Base-by-base conservation (phyloP, 1,140 invertebrate species). In the Caenorhabditis inopinata region DNA sequence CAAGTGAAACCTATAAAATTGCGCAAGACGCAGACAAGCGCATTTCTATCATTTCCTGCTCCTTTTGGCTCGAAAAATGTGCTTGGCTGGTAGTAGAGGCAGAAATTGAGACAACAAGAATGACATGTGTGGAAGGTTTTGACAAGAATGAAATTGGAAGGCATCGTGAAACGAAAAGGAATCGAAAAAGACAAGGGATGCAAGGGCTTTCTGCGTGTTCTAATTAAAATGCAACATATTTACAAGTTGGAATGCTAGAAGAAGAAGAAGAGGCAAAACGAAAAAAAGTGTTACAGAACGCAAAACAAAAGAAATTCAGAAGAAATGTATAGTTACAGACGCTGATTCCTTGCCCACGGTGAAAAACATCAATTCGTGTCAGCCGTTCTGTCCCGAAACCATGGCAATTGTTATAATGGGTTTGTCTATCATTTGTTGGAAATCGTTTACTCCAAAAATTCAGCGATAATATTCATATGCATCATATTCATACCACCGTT, bases 351-450 rank as follows among this genome's bases (percentile, higher is more conserved):
- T n/a, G 3, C 62, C 29, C 6, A 68, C 42, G 18, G 29, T 47
- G 16, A 23, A 29, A 1, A 68, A 68, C 35, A 68, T 68, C n/a
- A 21, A 68, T 42, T 68, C 58, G 0, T 79, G 78, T 45, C 45
- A 79, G 12, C 78, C 78, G 14, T 46, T 79, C 12, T 79, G 78
- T 68, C 73, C 78, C 2, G 78, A 79, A 45, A 79, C 78, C 11
- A 45, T 79, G 45, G 48, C 58, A 4, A 74, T 79, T 16, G 27
- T 32, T 14, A 42, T 75, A 1, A 42, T 79, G 47, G 78, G 78
- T 46, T 21, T 14, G 2, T n/a, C 23, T 32, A 14, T 38, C 35
- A 74, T 74, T 38, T 21, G 21, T 12, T 0, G 2, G 2, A 5
- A 48, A 14, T 6, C 46, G 18, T 21, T 2, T 21, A 3, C 11